phyloP scores from a whole-genome alignment of 2,113 vertebrate genomes.

The Anguilla rostrata region DNA sequence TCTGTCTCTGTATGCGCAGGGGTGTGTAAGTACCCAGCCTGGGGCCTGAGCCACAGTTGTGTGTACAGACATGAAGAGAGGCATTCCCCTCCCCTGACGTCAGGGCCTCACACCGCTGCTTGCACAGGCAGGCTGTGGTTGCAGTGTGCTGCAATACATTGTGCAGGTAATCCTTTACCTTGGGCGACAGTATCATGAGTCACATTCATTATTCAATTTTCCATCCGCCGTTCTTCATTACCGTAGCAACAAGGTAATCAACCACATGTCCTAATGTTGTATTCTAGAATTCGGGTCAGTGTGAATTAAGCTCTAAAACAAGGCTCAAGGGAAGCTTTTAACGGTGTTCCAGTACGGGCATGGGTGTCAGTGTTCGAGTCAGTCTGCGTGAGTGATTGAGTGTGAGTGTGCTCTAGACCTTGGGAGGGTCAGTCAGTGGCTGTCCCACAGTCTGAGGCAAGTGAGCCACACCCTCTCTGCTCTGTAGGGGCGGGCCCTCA shows the following conservation, averaged over 20 bases:
- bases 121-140: neutral
- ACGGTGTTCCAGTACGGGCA: neutral
- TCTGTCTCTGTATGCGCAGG: neutral
- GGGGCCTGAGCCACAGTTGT: constrained; percentile 43
- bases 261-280: constrained; percentile 24
- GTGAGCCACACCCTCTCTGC: constrained; percentile 48
- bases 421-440: neutral
- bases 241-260: constrained; percentile 1
- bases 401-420: neutral
- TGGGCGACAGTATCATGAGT: neutral
- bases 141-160: neutral
- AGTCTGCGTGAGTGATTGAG: neutral
- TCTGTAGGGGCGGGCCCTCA: neutral
- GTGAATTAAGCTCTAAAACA: neutral
- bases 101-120: neutral
- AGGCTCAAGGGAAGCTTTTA: neutral
- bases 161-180: neutral
- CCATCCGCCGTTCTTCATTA: neutral
- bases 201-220: neutral
- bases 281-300: neutral
- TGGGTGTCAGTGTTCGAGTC: neutral
- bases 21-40: constrained; percentile 28
- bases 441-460: constrained; percentile 31
- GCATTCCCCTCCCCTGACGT: constrained; percentile 6
- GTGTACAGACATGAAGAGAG: constrained; percentile 37